phyloP scores from a whole-genome alignment of 2,797 vertebrate species.

The Lagodon rhomboides region DNA sequence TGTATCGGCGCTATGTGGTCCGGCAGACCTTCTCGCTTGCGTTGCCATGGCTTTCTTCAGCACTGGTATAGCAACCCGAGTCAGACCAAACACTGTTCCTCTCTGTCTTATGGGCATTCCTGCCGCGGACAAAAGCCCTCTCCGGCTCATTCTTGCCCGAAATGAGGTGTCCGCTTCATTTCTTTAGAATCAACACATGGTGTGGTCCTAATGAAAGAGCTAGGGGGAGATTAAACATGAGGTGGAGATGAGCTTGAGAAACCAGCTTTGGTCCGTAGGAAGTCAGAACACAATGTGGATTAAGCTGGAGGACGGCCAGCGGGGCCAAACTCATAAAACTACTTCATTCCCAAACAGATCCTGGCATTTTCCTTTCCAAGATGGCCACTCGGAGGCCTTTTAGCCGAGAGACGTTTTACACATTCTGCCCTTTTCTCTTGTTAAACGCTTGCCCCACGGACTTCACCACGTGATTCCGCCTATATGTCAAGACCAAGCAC shows the following conservation, averaged over 20 bases:
- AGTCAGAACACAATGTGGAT: conserved; percentile 76
- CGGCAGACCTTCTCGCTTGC: conserved; percentile 75
- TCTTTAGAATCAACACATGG: conserved; percentile 81
- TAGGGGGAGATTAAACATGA: conserved; percentile 80
- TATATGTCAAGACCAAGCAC: conserved; percentile 76
- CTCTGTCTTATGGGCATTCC: conserved; percentile 81
- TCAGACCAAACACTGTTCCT: conserved; percentile 78
- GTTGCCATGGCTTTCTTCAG: conserved; percentile 87
- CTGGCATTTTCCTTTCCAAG: conserved; percentile 59
- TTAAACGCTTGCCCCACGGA: conserved; percentile 66
- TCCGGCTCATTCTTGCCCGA: conserved; percentile 74
- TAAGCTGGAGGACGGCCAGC: conserved; percentile 67
- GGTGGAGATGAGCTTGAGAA: conserved; percentile 81
- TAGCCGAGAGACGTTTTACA: conserved; percentile 66
- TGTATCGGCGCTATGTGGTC: conserved; percentile 77
- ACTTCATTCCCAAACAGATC: conserved; percentile 53
- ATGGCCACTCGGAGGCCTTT: conserved; percentile 64
- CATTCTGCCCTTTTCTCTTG: conserved; percentile 72
- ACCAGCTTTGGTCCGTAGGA: conserved; percentile 72
- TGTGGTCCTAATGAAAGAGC: conserved; percentile 80
- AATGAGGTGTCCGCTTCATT: conserved; percentile 82
- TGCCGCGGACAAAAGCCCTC: conserved; percentile 76
- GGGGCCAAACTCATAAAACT: conserved; percentile 69
- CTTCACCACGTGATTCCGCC: conserved; percentile 70
- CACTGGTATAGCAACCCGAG: conserved; percentile 79